Conservation (phyloP, 92 coral and sea anemone species). For the Zoanthus gigantus region DNA sequence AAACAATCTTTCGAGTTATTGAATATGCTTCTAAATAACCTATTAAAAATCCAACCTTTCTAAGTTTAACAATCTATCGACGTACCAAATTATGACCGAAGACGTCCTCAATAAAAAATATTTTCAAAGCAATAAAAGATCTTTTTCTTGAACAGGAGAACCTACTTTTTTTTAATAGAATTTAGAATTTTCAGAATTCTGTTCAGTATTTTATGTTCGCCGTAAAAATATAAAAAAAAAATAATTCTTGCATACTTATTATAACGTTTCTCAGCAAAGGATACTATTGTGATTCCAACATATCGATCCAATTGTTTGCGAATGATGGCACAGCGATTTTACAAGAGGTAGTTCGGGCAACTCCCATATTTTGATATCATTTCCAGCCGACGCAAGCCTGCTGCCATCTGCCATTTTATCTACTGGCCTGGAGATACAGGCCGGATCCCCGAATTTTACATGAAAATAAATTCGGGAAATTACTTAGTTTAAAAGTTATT, state of each 20-base stretch:
- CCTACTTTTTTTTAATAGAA: not conserved
- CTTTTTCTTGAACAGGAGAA: not conserved
- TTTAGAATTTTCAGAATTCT: not conserved
- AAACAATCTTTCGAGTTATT: slow-evolving; percentile 28
- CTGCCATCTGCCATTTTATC: slow-evolving; percentile 79
- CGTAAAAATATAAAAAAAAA: not conserved
- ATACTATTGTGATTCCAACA: slow-evolving; percentile 98
- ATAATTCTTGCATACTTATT: not conserved
- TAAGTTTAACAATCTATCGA: not conserved
- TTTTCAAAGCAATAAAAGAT: not conserved
- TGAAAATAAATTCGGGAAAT: not conserved
- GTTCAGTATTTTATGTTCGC: not conserved
- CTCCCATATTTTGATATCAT: slow-evolving; percentile 95
- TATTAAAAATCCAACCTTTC: not conserved
- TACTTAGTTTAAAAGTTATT: not conserved
- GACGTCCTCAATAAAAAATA: not conserved
- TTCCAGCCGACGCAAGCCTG: slow-evolving; percentile 93
- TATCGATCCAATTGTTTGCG: slow-evolving; percentile 85
- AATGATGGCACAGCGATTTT: slow-evolving; percentile 81
- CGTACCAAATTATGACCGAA: not conserved
- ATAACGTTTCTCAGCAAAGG: slow-evolving; percentile 60
- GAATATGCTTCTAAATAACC: not conserved
- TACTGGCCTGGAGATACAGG: slow-evolving; percentile 29
- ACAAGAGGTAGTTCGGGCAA: slow-evolving; percentile 75
- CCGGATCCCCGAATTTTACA: slow-evolving; percentile 11